Conservation (phyloP, 2,113 vertebrate species). For the Dicrurus megarhynchus region DNA sequence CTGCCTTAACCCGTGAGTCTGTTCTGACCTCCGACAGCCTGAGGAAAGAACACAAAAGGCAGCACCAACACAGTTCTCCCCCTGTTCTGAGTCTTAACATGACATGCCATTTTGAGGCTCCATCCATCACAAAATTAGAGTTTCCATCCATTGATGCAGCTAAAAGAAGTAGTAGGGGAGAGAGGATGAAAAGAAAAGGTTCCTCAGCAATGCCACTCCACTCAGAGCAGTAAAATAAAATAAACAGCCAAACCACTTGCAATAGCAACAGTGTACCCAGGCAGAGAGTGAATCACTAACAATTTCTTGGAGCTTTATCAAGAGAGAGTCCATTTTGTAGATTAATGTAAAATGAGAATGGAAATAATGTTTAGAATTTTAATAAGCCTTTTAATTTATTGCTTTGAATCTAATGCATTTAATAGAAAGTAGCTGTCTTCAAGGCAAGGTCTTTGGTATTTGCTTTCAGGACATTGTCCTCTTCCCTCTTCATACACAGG, state of each 20-base stretch:
- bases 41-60: neutral
- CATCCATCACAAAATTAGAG: neutral
- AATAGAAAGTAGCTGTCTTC: neutral
- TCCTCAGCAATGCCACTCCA: neutral
- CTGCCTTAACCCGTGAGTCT: neutral
- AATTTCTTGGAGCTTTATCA: neutral
- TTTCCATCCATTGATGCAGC: neutral
- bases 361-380: neutral
- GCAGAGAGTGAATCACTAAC: neutral
- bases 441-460: neutral
- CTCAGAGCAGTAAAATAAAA: neutral
- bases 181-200: neutral
- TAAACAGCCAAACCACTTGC: neutral
- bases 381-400: neutral
- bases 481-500: neutral
- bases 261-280: neutral
- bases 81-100: neutral
- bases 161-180: neutral
- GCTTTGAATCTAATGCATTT: neutral
- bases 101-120: neutral
- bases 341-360: neutral
- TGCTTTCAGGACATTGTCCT: neutral
- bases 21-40: neutral
- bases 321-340: neutral
- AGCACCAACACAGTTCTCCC: neutral